A percentile compares a stretch with the other conserved stretches of the same genome.
phyloP scores from a whole-genome alignment of 2,888 invertebrate species.

The Galeruca laticollis region DNA sequence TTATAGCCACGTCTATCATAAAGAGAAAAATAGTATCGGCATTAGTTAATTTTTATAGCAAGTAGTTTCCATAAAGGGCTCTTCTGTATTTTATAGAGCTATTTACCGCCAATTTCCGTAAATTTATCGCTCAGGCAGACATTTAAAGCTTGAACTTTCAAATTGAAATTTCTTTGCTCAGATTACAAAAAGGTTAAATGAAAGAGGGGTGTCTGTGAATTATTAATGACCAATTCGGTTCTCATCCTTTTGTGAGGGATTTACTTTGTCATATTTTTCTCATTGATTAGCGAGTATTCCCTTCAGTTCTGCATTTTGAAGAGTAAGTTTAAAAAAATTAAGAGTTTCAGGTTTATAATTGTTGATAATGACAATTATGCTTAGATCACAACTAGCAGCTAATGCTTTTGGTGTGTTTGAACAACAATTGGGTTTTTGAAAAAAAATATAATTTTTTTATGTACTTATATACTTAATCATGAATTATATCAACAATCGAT shows the following conservation, averaged over 20 bases:
- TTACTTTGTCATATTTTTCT: not conserved
- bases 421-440: no score
- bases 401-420: not conserved
- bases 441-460: no score
- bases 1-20: not conserved
- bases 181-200: conserved; percentile 1
- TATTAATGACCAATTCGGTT: conserved; percentile 30
- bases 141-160: conserved; percentile 23
- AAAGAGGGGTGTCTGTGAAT: conserved; percentile 29
- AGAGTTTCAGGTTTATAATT: no score
- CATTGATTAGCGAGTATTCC: not conserved
- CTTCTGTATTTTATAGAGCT: conserved; percentile 26
- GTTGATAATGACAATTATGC: no score
- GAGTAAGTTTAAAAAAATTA: no score
- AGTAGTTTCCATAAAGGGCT: conserved; percentile 24
- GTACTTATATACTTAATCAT: no score
- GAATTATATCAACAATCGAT: no score
- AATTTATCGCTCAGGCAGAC: conserved; percentile 26
- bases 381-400: no score
- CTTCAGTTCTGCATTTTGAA: not conserved
- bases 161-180: conserved; percentile 24
- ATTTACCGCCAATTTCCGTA: conserved; percentile 22
- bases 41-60: conserved; percentile 37
- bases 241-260: conserved; percentile 24
- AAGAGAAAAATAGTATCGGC: conserved; percentile 2